Evolutionary conservation across 23 tunicate genomes (phyloP).

Genomic region (Diplosoma virens): DNA sequence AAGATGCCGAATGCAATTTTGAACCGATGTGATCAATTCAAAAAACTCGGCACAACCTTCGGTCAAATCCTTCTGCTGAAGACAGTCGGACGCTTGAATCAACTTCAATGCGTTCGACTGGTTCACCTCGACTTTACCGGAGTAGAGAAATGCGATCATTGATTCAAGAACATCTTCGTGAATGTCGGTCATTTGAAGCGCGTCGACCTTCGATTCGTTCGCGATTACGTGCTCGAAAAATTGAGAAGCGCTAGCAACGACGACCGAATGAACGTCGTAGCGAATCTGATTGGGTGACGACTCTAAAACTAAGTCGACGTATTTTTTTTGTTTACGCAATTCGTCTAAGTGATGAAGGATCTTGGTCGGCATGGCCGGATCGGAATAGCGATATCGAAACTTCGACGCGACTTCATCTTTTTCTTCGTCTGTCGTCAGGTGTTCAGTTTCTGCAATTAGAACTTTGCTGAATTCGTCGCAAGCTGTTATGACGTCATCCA

Average conservation of each 20-base stretch:
- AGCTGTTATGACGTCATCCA: conserved; percentile 70
- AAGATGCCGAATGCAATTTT: conserved; percentile 57
- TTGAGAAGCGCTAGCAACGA: conserved; percentile 33
- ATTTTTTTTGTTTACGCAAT: conserved; percentile 33
- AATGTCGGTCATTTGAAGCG: conserved; percentile 28
- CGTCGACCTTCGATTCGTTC: background rate
- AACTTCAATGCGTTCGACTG: conserved; percentile 37
- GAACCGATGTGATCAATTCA: conserved; percentile 37
- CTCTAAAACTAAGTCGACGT: conserved; percentile 43
- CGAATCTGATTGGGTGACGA: conserved; percentile 17
- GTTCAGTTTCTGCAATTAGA: conserved; percentile 30
- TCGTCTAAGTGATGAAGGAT: conserved; percentile 67
- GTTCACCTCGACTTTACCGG: conserved; percentile 52
- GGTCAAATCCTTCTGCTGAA: conserved; percentile 45
- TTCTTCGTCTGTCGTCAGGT: conserved; percentile 31
- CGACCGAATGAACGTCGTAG: conserved; percentile 40
- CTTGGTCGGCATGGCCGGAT: conserved; percentile 58
- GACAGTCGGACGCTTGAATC: conserved; percentile 27
- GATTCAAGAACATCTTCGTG: conserved; percentile 43
- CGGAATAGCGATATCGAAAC: conserved; percentile 69
- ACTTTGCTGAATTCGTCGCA: conserved; percentile 75
- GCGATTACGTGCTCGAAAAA: conserved; percentile 35
- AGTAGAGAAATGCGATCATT: conserved; percentile 47
- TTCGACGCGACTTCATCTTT: conserved; percentile 50
- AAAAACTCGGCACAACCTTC: conserved; percentile 81